Percentiles rank a stretch among this genome's conserved stretches.
phyloP scores from a whole-genome alignment of 2,888 invertebrate species.

The Phengaris arion region DNA sequence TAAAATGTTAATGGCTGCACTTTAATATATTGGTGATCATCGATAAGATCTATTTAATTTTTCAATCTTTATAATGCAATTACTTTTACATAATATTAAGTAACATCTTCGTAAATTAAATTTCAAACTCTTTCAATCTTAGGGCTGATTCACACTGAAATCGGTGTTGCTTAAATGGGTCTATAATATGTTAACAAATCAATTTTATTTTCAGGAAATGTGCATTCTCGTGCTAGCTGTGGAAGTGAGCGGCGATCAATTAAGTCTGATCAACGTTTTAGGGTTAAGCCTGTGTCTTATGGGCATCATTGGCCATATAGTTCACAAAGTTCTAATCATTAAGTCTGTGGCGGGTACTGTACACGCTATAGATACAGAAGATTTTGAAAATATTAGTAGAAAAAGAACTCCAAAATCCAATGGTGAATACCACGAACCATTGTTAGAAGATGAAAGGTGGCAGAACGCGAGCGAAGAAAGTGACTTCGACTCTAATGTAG shows the following conservation, averaged over 20 bases:
- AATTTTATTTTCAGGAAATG: conserved; percentile 86
- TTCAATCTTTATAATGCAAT: no score
- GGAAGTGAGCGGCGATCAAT: conserved; percentile 90
- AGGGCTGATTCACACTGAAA: no score
- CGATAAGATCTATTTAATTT: no score
- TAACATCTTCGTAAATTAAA: no score
- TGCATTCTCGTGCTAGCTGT: conserved; percentile 94
- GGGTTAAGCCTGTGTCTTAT: conserved; percentile 93
- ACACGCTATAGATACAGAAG: conserved; percentile 51
- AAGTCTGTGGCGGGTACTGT: conserved; percentile 56
- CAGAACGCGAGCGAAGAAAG: conserved; percentile 59
- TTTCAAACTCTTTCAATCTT: no score
- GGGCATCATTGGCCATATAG: conserved; percentile 92
- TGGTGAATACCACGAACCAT: conserved; percentile 55
- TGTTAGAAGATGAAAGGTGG: conserved; percentile 59
- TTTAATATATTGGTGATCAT: no score
- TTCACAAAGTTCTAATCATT: conserved; percentile 82
- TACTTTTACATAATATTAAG: no score
- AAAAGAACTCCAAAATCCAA: conserved; percentile 43
- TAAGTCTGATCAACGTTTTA: conserved; percentile 89
- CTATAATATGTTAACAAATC: not conserved
- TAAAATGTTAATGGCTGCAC: no score
- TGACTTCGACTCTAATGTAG: conserved; percentile 73
- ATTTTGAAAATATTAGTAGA: conserved; percentile 48
- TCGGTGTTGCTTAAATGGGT: no score